Conservation (phyloP, 2,797 vertebrate genomes). For the Danio jaintianensis region DNA sequence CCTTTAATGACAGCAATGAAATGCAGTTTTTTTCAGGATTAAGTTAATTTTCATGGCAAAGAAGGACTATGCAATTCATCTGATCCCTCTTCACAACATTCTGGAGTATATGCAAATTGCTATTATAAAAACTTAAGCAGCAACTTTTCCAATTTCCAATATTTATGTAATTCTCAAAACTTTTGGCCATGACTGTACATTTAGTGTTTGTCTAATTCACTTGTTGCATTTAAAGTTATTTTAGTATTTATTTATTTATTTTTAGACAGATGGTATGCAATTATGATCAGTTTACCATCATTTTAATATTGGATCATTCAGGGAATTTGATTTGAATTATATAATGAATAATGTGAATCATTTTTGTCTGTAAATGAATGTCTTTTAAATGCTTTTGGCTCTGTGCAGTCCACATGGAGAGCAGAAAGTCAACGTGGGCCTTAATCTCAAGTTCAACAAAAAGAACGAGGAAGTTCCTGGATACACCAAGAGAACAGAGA, state of each 20-base stretch:
- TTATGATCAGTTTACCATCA: not conserved
- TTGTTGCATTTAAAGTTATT: not conserved
- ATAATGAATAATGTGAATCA: not conserved
- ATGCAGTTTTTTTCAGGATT: too few species aligned
- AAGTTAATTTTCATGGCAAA: too few species aligned
- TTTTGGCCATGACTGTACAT: too few species aligned
- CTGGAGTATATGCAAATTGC: too few species aligned
- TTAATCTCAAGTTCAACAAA: slow-evolving; percentile 98
- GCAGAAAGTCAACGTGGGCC: slow-evolving; percentile 92
- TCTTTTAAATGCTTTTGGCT: not conserved
- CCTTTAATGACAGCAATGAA: too few species aligned
- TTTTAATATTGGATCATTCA: not conserved
- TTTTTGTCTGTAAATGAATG: not conserved
- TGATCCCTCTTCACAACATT: too few species aligned
- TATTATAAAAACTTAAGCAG: too few species aligned
- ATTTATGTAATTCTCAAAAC: too few species aligned
- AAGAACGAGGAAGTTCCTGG: slow-evolving; percentile 99
- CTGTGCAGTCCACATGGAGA: slow-evolving; percentile 92
- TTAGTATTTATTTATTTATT: not conserved
- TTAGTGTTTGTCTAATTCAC: not conserved
- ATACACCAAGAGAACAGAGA: slow-evolving; percentile 95
- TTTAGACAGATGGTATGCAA: not conserved
- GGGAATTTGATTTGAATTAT: not conserved
- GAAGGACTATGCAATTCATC: too few species aligned
- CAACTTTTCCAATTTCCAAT: too few species aligned